These are phyloP conservation scores for Clarias magur DNA, from an alignment of 2,113 vertebrate genomes.

Conservation along the genomic window DNA sequence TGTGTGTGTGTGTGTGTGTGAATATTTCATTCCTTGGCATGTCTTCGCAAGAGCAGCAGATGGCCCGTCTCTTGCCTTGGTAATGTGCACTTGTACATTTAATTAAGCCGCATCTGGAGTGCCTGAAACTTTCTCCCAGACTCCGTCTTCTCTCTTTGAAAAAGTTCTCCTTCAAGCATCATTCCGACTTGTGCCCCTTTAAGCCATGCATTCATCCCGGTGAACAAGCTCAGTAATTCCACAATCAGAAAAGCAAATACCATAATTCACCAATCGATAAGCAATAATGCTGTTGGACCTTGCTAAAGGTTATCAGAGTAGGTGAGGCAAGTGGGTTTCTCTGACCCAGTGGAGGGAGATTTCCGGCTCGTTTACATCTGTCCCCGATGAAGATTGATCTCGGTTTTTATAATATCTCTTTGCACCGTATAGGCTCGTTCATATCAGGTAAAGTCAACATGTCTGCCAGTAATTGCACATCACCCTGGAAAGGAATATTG, in stretches of 20 bases:
- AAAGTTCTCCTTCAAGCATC: background rate
- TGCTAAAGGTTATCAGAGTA: slow-evolving; percentile 20
- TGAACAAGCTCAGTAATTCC: background rate
- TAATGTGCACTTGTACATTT: slow-evolving; percentile 55
- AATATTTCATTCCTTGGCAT: slow-evolving; percentile 54
- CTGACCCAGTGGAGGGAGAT: background rate
- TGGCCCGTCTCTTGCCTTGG: slow-evolving; percentile 51
- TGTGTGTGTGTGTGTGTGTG: slow-evolving; percentile 28
- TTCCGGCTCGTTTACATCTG: background rate
- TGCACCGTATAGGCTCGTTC: background rate
- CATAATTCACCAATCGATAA: slow-evolving; percentile 36
- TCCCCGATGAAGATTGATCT: slow-evolving; percentile 26
- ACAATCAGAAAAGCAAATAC: slow-evolving; percentile 44
- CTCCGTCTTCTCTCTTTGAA: slow-evolving; percentile 4
- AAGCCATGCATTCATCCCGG: background rate
- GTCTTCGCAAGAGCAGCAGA: slow-evolving; percentile 51
- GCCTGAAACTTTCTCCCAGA: slow-evolving; percentile 38
- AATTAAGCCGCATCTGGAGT: slow-evolving; percentile 48
- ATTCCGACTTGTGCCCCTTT: background rate
- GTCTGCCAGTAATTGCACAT: slow-evolving; percentile 19
- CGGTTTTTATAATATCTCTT: background rate
- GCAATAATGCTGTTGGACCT: background rate
- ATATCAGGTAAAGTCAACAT: slow-evolving; percentile 52
- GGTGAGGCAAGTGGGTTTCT: background rate
- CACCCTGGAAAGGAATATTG: background rate